Conservation (phyloP, 2,797 vertebrate species). For the Thripadectes ignobilis region DNA sequence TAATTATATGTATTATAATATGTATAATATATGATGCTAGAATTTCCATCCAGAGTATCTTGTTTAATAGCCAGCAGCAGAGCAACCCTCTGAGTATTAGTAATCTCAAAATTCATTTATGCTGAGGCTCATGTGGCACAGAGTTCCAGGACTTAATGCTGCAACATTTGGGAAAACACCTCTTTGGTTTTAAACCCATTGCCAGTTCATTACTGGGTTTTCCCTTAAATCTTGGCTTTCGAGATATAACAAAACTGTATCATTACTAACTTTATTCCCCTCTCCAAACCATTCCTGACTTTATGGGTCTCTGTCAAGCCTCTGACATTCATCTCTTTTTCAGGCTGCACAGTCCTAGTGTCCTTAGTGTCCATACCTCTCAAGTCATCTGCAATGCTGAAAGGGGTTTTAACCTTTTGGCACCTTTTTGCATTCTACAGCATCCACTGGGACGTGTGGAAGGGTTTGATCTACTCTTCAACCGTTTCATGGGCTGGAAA, state of each 20-base stretch:
- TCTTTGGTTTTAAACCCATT: background rate
- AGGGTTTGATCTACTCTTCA: background rate
- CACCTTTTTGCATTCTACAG: background rate
- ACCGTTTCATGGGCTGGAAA: background rate
- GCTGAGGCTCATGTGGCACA: background rate
- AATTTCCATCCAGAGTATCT: background rate
- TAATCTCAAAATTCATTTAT: background rate
- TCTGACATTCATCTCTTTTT: background rate
- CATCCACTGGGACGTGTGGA: background rate
- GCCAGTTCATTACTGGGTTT: background rate
- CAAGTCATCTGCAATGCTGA: accelerated
- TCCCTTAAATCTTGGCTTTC: background rate
- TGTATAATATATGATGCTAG: background rate
- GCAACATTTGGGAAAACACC: background rate
- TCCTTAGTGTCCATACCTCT: background rate
- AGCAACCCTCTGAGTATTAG: background rate
- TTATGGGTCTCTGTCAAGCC: background rate
- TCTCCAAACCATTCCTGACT: background rate
- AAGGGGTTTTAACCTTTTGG: background rate
- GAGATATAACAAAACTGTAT: background rate
- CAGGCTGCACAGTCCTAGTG: background rate
- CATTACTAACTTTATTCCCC: background rate
- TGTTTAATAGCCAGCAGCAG: background rate
- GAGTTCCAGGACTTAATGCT: background rate
- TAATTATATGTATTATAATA: background rate